These are phyloP conservation scores for Calcarius lapponicus DNA, from an alignment of 2,797 vertebrate species.

Conservation along the genomic window DNA sequence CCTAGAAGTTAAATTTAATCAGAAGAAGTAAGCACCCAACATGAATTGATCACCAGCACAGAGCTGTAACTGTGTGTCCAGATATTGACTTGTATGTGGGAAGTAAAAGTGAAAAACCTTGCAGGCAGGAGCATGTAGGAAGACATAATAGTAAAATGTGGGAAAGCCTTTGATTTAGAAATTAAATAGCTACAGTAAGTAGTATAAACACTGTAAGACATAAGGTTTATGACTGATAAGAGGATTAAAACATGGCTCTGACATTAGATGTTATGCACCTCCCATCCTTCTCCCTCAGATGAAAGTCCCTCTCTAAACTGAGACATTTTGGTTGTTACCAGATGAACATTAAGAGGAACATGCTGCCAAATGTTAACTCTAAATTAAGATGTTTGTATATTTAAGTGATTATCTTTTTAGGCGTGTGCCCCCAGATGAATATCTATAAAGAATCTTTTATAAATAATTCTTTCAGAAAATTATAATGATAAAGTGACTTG, in stretches of 20 bases:
- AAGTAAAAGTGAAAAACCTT: not conserved
- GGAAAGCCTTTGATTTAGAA: slow-evolving; percentile 3
- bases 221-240: slow-evolving; percentile 1
- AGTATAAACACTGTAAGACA: not conserved
- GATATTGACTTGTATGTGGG: not conserved
- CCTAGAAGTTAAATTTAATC: not conserved
- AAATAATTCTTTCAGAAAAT: slow-evolving; percentile 54
- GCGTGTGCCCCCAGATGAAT: not conserved
- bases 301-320: not conserved
- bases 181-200: not conserved
- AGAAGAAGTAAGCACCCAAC: not conserved
- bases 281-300: not conserved
- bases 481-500: not conserved
- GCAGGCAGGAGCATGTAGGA: not conserved
- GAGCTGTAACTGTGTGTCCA: not conserved
- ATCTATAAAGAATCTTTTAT: slow-evolving; percentile 21
- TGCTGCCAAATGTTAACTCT: not conserved
- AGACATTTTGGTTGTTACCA: not conserved
- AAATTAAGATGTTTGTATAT: slow-evolving; percentile 22
- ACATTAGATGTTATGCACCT: not conserved
- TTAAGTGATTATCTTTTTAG: slow-evolving; percentile 33
- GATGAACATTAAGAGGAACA: not conserved
- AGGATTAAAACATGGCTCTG: slow-evolving; percentile 1
- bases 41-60: not conserved
- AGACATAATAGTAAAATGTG: not conserved